Conservation (phyloP, 2,888 invertebrate species). For the Carcina quercana region DNA sequence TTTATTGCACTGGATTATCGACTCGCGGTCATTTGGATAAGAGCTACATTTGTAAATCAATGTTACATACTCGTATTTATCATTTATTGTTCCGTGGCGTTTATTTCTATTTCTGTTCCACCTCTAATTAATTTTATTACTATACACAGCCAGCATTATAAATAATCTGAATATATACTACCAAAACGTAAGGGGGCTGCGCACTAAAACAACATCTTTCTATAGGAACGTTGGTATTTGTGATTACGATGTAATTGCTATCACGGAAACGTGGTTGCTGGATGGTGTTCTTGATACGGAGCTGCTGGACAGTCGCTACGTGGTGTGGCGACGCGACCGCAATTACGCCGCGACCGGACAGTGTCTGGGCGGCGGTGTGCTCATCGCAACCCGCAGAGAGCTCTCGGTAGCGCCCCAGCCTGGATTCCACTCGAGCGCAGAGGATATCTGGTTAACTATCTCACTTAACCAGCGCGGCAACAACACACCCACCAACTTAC, state of each 20-base stretch:
- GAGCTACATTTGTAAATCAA: too few relatives aligned
- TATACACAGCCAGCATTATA: slow-evolving; percentile 7
- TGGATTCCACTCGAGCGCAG: slow-evolving; percentile 1
- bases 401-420: not conserved
- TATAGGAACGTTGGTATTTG: slow-evolving; percentile 4
- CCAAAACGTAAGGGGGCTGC: not conserved
- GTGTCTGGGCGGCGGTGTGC: slow-evolving; percentile 4
- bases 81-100: too few relatives aligned
- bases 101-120: too few relatives aligned
- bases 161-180: not conserved
- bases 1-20: too few relatives aligned
- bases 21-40: too few relatives aligned
- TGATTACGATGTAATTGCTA: slow-evolving; percentile 6
- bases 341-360: slow-evolving; percentile 4
- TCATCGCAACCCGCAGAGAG: slow-evolving; percentile 3
- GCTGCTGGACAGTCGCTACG: slow-evolving; percentile 9
- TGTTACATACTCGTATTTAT: too few relatives aligned
- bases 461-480: not conserved
- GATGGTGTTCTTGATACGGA: slow-evolving; percentile 6
- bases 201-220: slow-evolving; percentile 6
- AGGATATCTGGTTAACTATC: slow-evolving; percentile 2
- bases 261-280: slow-evolving; percentile 11
- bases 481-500: not conserved
- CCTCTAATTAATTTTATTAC: slow-evolving; percentile 2
- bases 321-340: slow-evolving; percentile 11